Conservation (phyloP, 2,797 vertebrate genomes). For the Anguilla megastoma region DNA sequence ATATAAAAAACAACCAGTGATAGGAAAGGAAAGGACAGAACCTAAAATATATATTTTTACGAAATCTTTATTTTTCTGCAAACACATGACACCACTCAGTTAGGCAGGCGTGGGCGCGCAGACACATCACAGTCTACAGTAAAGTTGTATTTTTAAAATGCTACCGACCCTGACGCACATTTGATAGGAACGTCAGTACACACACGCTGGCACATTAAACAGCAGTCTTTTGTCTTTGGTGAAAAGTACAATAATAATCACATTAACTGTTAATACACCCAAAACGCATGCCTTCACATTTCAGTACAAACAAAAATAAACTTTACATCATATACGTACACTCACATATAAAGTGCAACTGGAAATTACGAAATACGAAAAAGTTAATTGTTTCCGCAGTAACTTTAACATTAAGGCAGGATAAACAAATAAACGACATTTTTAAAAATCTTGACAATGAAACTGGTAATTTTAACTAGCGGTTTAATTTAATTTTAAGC, state of each 20-base stretch:
- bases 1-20: neutral
- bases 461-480: neutral
- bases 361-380: neutral
- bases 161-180: neutral
- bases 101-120: neutral
- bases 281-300: slow-evolving; percentile 36
- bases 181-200: slow-evolving; percentile 14
- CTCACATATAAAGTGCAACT: slow-evolving; percentile 28
- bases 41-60: neutral
- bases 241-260: slow-evolving; percentile 29
- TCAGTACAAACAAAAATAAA: slow-evolving; percentile 28
- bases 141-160: neutral
- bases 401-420: neutral
- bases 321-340: slow-evolving; percentile 31
- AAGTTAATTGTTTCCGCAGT: neutral
- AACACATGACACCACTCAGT: neutral
- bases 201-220: slow-evolving; percentile 21
- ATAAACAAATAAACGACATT: neutral
- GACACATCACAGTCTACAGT: neutral
- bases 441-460: neutral
- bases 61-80: slow-evolving; percentile 15
- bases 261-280: slow-evolving; percentile 37
- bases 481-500: neutral
- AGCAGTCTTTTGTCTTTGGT: slow-evolving; percentile 31
- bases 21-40: neutral